A percentile compares a stretch with the other conserved stretches of the same genome.
Conservation (phyloP, 2,113 vertebrate species). For the rabbit (Oryctolagus cuniculus) region DNA sequence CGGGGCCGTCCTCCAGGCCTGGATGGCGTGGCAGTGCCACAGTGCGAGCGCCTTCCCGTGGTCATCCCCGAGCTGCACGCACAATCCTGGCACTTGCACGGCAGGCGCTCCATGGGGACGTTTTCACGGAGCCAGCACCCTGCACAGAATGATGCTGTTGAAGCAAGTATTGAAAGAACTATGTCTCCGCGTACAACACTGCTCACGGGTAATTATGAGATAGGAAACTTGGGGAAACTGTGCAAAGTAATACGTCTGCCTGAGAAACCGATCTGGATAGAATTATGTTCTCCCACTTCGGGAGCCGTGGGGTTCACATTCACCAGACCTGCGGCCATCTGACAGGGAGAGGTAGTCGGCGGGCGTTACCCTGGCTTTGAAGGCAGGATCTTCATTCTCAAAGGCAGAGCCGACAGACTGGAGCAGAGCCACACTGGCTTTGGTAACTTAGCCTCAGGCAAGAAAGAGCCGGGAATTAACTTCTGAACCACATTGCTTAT, state of each 20-base stretch:
- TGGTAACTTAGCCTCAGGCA: not conserved
- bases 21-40: not conserved
- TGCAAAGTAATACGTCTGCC: not conserved
- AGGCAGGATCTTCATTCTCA: not conserved
- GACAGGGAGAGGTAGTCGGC: not conserved
- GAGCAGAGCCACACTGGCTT: not conserved
- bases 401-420: not conserved
- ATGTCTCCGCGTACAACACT: not conserved
- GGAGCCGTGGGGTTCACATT: not conserved
- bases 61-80: not conserved
- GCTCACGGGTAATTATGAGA: not conserved
- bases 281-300: not conserved
- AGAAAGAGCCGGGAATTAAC: not conserved
- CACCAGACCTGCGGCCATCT: not conserved
- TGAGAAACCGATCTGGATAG: not conserved
- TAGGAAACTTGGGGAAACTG: not conserved
- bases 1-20: not conserved
- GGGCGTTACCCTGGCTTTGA: not conserved
- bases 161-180: not conserved
- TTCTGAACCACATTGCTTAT: not conserved
- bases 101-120: not conserved
- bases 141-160: not conserved
- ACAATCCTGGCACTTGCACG: not conserved
- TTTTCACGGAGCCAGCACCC: not conserved
- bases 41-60: not conserved